A percentile compares a stretch with the other conserved stretches of the same genome.
phyloP scores from a whole-genome alignment of 2,888 invertebrate species.

The Leucoma salicis region DNA sequence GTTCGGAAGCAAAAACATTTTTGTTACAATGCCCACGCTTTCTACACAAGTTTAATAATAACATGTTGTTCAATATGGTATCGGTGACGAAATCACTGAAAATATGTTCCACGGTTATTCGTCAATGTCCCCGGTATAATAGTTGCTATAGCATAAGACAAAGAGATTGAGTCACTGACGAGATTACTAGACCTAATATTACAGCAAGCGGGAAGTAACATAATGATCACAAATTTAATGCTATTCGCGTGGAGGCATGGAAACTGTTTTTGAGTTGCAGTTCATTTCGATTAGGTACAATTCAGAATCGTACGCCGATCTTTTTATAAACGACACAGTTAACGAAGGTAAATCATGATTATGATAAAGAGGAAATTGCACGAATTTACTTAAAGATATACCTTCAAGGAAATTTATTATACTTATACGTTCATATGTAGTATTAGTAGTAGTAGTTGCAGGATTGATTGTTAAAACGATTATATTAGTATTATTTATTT shows the following conservation, averaged over 20 bases:
- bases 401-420: conserved; percentile 22
- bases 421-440: conserved; percentile 13
- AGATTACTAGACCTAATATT: conserved; percentile 64
- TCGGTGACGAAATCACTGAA: conserved; percentile 38
- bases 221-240: conserved; percentile 4
- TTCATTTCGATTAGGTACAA: conserved; percentile 55
- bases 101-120: conserved; percentile 38
- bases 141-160: conserved; percentile 49
- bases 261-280: conserved; percentile 24
- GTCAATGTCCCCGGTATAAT: conserved; percentile 37
- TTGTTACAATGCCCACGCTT: conserved; percentile 42
- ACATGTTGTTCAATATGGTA: conserved; percentile 27
- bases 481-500: too few relatives aligned
- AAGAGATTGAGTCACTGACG: conserved; percentile 66
- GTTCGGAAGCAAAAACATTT: conserved; percentile 37
- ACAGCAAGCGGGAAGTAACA: conserved; percentile 35
- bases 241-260: conserved; percentile 7
- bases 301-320: conserved; percentile 46
- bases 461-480: too few relatives aligned
- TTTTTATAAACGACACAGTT: conserved; percentile 37
- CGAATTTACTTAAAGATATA: conserved; percentile 16
- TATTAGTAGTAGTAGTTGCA: too few relatives aligned
- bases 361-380: conserved; percentile 34
- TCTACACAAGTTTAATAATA: conserved; percentile 40
- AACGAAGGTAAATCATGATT: conserved; percentile 33